Base-by-base conservation (phyloP, 2,888 invertebrate species). In the Germaria angustata region DNA sequence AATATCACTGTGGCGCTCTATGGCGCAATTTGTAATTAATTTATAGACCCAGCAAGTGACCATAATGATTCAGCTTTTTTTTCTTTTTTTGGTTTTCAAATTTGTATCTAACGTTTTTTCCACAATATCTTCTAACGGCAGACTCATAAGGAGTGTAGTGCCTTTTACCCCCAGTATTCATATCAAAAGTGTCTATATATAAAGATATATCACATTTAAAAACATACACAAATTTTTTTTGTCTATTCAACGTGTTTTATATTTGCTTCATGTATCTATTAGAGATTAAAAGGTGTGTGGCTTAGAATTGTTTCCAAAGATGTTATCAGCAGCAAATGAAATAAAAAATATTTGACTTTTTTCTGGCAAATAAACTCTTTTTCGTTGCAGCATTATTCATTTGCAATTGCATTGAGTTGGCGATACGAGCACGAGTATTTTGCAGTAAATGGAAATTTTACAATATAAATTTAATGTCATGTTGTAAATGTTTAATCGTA, bases 11-110 rank as follows among this genome's bases (percentile, higher is more conserved):
- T 82, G 79, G 79, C 81, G 75, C 79, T 82, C 79, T 82, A 59
- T 82, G 81, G 81, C 79, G 81, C 81, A 82, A 82, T 82, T 82
- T 82, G 81, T 82, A 82, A 82, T 82, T 82, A 82, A 82, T 82
- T 82, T 82, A 82, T 82, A 79, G 81, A 75, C 81, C 79, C 81
- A 82, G 81, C 81, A 82, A 82, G 81, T 82, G 81, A 79, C 81
- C 81, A 82, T 82, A 79, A 79, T 82, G 81, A 82, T 82, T 82
- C 81, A 82, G 81, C 81, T 69, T 59, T 76, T 66, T 65, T 46
- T 61, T 36, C 6, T 6, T 69, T 39, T 51, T 46, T 8, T 9
- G 24, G 36, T 71, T 59, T 51, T 39, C 28, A 9, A 51, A 51
- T 32, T 51, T 55, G 53, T 22, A 71, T 55, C 49, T 44, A 57